phyloP scores from a whole-genome alignment of 2,888 invertebrate species.

The Dascillus cervinus region DNA sequence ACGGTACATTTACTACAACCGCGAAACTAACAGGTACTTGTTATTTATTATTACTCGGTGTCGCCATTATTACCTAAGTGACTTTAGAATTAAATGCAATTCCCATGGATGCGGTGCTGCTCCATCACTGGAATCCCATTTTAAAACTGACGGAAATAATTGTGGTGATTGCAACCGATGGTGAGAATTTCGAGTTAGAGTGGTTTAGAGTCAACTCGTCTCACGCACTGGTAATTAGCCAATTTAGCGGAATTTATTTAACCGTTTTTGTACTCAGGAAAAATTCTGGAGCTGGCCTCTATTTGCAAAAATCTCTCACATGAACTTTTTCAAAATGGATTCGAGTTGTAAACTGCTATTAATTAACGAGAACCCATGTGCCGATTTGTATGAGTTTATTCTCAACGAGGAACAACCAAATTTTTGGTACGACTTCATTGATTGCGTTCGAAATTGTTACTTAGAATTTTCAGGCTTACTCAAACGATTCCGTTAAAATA shows the following conservation, averaged over 20 bases:
- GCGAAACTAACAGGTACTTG: too few relatives aligned
- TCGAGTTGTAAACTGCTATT: slow-evolving; percentile 10
- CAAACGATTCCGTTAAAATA: slow-evolving; percentile 28
- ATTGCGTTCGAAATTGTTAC: slow-evolving; percentile 5
- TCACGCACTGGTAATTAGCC: slow-evolving; percentile 21
- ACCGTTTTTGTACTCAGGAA: slow-evolving; percentile 13
- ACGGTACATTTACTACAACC: background rate
- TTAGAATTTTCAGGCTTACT: slow-evolving; percentile 23
- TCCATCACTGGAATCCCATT: slow-evolving; percentile 22
- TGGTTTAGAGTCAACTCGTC: slow-evolving; percentile 31
- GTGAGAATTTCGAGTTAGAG: slow-evolving; percentile 21
- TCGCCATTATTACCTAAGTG: too few relatives aligned
- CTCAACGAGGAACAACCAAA: slow-evolving; percentile 20
- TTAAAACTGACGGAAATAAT: slow-evolving; percentile 18
- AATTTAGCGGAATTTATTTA: too few relatives aligned
- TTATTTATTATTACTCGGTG: too few relatives aligned
- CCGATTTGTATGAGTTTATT: slow-evolving; percentile 36
- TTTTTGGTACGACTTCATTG: slow-evolving; percentile 29
- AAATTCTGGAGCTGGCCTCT: slow-evolving; percentile 27
- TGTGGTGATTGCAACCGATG: slow-evolving; percentile 26
- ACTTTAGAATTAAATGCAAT: slow-evolving; percentile 16
- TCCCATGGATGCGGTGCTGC: slow-evolving; percentile 21
- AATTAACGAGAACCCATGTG: slow-evolving; percentile 18
- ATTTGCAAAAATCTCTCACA: slow-evolving; percentile 21
- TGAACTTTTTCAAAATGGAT: slow-evolving; percentile 20